phyloP scores from a whole-genome alignment of 2,888 invertebrate species.

The Lamproptera curius region DNA sequence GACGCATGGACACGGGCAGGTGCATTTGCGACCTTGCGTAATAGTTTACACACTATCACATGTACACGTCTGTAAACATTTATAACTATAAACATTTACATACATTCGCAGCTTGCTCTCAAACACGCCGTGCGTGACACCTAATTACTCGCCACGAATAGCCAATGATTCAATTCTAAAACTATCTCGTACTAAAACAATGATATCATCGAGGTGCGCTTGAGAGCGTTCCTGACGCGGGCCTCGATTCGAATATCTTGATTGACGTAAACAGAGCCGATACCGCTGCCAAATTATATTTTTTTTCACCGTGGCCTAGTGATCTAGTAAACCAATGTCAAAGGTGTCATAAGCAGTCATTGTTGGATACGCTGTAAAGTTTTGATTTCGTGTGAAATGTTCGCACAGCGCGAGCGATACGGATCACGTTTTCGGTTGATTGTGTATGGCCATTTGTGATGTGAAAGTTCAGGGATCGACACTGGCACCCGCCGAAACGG shows the following conservation, averaged over 20 bases:
- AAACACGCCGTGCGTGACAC: background rate
- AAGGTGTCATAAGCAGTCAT: conserved; percentile 46
- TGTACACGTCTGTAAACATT: background rate
- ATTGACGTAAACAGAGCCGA: conserved; percentile 57
- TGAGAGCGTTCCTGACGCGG: conserved; percentile 31
- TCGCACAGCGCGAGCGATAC: conserved; percentile 8
- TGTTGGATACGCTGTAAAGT: conserved; percentile 13
- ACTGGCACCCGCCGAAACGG: background rate
- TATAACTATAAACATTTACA: background rate
- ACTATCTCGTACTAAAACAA: conserved; percentile 45
- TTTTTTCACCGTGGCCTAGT: conserved; percentile 43
- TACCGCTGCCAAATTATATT: conserved; percentile 45
- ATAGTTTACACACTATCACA: conserved; percentile 40
- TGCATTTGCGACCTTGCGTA: conserved; percentile 69
- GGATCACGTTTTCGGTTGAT: background rate
- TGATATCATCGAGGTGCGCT: conserved; percentile 49
- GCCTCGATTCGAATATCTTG: conserved; percentile 44
- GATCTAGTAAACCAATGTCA: conserved; percentile 72
- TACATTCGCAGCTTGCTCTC: background rate
- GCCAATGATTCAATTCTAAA: conserved; percentile 14
- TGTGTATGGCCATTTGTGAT: background rate
- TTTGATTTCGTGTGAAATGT: conserved; percentile 13
- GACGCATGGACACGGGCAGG: conserved; percentile 54
- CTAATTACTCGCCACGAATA: conserved; percentile 3
- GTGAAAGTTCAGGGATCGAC: background rate